Evolutionary conservation across 2,113 vertebrate species (phyloP), one percentile per base, ranked within the genome.

Genomic region (Puntigrus tetrazona): DNA sequence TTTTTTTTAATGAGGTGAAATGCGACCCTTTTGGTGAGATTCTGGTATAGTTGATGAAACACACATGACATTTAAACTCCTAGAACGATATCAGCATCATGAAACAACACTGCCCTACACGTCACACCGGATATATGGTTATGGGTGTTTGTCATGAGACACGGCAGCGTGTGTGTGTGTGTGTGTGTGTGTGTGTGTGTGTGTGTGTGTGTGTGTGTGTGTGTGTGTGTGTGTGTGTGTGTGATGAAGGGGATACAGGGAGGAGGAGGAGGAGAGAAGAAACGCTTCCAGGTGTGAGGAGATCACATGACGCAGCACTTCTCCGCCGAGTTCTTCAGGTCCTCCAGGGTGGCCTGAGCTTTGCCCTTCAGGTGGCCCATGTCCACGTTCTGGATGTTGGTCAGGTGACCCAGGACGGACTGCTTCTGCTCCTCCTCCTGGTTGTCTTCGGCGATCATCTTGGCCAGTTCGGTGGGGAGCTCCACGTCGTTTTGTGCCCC

Each of bases 381-480:
- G 92, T 98, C 96, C 92, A 98, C 91, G 85, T 96, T 97, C 93
- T 97, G 97, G 92, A 99, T 97, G 95, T 93, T 97, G 93, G 95
- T 94, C 92, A 99, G 94, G 90, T 98, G 97, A 43, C 97, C 96
- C 0, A 99, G 95, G 5, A 98, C 95, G 0, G 97, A 98, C 91
- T 96, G 94, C 94, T 95, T 97, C 88, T 95, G 95, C 22, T 96
- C 91, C 45, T 97, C 97, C 85, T 99, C 97, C 89, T 98, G 96
- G 65, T 96, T 96, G 92, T 99, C 97, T 87, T 99, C 96, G 3
- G 96, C 96, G 0, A 99, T 98, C 97, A 99, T 99, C 95, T 98
- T 98, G 89, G 97, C 97, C 92, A 99, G 92, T 92, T 98, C 98
- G 20, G 95, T 96, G 75, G 97, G 97, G 86, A 99, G 90, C 83